Conservation (phyloP, 2,797 vertebrate genomes). For the Anguilla anguilla region DNA sequence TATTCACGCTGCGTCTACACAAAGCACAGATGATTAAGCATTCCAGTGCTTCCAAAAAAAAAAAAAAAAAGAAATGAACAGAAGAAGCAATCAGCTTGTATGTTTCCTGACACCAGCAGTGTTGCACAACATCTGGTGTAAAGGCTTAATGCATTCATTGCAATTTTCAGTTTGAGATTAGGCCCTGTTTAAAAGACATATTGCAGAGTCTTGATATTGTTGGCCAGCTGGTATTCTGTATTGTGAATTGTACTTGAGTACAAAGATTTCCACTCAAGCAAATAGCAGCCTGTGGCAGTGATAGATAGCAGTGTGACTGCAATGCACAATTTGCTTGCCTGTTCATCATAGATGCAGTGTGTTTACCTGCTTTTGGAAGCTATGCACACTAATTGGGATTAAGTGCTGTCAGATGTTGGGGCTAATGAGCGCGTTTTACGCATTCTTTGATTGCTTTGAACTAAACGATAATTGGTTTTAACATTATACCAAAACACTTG, state of each 20-base stretch:
- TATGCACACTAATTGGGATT: slow-evolving; percentile 17
- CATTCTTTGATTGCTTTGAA: slow-evolving; percentile 24
- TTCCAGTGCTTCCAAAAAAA: neutral
- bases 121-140: neutral
- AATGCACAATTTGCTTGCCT: neutral
- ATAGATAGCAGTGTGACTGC: neutral
- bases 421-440: slow-evolving; percentile 18
- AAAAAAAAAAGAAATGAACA: neutral
- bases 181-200: neutral
- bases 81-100: neutral
- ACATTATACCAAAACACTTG: slow-evolving; percentile 4
- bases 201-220: neutral
- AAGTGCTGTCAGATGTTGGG: slow-evolving; percentile 16
- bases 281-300: neutral
- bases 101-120: neutral
- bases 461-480: neutral
- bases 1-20: neutral
- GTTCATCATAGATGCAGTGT: slow-evolving; percentile 1
- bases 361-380: slow-evolving; percentile 19
- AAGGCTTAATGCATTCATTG: neutral
- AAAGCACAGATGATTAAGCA: neutral
- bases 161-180: neutral
- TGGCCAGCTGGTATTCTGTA: neutral
- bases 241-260: neutral
- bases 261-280: neutral